Evolutionary conservation across 1,140 invertebrate species (phyloP), one percentile per base, ranked within the genome.

Genomic region (Drosophila obscura): DNA sequence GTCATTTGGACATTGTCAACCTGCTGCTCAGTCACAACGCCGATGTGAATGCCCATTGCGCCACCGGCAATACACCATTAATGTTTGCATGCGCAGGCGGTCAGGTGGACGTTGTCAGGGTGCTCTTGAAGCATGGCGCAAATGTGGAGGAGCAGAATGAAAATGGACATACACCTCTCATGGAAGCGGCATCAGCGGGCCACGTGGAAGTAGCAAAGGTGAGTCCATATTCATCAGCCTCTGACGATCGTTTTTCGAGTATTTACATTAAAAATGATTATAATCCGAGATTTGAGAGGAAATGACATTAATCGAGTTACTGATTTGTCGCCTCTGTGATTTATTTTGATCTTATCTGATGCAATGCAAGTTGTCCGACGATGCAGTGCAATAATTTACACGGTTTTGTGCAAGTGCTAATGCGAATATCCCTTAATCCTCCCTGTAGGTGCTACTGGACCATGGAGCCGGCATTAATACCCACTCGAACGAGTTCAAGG

Each of bases 61-160:
- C 96, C 26, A 98, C 97, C 90, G 97, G 97, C 61, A 99, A 99
- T 92, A 99, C 98, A 50, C 97, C 98, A 48, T 93, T 99, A 41
- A 99, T 99, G 97, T 99, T 99, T 93, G 98, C 98, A 45, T 99
- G 98, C 92, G 98, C 98, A 74, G 97, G 97, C 89, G 98, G 98
- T 4, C 97, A 99, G 93, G 96, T 96, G 84, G 96, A 98, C 72
- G 97, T 98, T 68, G 98, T 99, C 7, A 94, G 95, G 91, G 96
- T 96, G 55, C 93, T 99, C 50, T 93, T 99, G 28, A 96, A 98
- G 81, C 95, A 95, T 85, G 97, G 97, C 60, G 98, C 98, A 62
- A 97, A 99, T 92, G 97, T 99, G 8, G 99, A 99, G 93, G 98
- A 98, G 93, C 97, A 99, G 92, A 99, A 99, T 93, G 98, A 99